Percentiles rank a stretch among this genome's conserved stretches.
Conservation (phyloP, 92 coral and sea anemone species). For the Zoanthus solanderi region DNA sequence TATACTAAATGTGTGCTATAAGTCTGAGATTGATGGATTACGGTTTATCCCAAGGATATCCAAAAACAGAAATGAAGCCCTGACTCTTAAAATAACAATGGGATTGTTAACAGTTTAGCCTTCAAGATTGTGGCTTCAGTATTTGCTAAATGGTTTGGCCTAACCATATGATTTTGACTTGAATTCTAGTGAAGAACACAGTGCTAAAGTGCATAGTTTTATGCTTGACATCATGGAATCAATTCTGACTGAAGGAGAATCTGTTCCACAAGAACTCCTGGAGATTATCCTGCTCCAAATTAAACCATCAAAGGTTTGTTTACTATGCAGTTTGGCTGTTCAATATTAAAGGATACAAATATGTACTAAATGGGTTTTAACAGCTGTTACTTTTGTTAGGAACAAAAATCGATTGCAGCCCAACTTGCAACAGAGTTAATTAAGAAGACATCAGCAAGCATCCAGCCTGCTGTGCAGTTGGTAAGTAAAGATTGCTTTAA, state of each 20-base stretch:
- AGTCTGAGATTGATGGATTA: no score
- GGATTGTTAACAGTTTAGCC: no score
- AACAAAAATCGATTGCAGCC: constrained; percentile 77
- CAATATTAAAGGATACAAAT: neutral
- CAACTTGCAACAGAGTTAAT: constrained; percentile 82
- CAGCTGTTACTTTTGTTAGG: constrained; percentile 48
- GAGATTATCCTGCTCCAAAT: constrained; percentile 82
- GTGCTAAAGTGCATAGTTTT: constrained; percentile 75
- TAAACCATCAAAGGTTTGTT: constrained; percentile 85
- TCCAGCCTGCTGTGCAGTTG: constrained; percentile 92
- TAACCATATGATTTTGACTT: neutral
- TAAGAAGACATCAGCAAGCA: constrained; percentile 75
- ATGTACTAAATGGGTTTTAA: neutral
- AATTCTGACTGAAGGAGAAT: constrained; percentile 80
- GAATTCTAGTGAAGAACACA: constrained; percentile 76
- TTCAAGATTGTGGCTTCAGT: no score
- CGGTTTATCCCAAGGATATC: no score
- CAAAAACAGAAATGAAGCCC: no score
- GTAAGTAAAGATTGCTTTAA: constrained; percentile 53
- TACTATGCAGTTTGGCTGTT: neutral
- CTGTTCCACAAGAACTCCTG: constrained; percentile 81
- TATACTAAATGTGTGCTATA: no score
- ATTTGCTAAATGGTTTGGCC: neutral
- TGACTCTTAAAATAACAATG: no score
- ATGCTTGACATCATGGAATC: constrained; percentile 94